These are phyloP conservation scores for Platycheirus albimanus DNA, from an alignment of 2,888 invertebrate genomes.

Conservation along the genomic window DNA sequence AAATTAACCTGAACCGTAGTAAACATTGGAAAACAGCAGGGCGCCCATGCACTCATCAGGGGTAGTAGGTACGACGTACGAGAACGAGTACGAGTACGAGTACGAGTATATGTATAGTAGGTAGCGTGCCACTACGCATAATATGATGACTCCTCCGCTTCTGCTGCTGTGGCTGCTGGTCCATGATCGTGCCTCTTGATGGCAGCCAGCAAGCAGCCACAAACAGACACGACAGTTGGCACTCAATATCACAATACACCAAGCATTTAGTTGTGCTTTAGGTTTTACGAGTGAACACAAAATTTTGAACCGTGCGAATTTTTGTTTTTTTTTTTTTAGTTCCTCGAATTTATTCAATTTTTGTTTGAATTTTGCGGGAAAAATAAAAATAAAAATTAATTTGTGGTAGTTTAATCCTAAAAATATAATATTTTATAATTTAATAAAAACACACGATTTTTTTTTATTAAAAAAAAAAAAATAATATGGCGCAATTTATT, in stretches of 20 bases:
- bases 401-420: slow-evolving; percentile 53
- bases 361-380: slow-evolving; percentile 56
- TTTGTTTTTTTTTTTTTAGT: slow-evolving; percentile 31
- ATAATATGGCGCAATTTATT: slow-evolving; percentile 56
- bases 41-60: slow-evolving; percentile 51
- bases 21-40: slow-evolving; percentile 65
- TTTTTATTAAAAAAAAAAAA: slow-evolving; percentile 19
- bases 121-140: slow-evolving; percentile 52
- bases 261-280: slow-evolving; percentile 69
- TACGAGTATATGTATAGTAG: slow-evolving; percentile 13
- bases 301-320: slow-evolving; percentile 67
- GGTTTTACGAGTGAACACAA: slow-evolving; percentile 67
- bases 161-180: slow-evolving; percentile 40
- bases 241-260: slow-evolving; percentile 69
- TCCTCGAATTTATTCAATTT: slow-evolving; percentile 19
- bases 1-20: slow-evolving; percentile 69
- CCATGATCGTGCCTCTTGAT: slow-evolving; percentile 61
- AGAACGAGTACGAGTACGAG: too few relatives aligned
- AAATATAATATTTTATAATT: slow-evolving; percentile 68
- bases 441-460: too few relatives aligned
- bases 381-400: slow-evolving; percentile 27
- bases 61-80: too few relatives aligned
- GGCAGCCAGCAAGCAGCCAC: slow-evolving; percentile 69
- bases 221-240: slow-evolving; percentile 70
- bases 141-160: slow-evolving; percentile 70